Evolutionary conservation across 1,140 invertebrate genomes (phyloP), one percentile per base, ranked within the genome.

Genomic region (Caerostris darwini): DNA sequence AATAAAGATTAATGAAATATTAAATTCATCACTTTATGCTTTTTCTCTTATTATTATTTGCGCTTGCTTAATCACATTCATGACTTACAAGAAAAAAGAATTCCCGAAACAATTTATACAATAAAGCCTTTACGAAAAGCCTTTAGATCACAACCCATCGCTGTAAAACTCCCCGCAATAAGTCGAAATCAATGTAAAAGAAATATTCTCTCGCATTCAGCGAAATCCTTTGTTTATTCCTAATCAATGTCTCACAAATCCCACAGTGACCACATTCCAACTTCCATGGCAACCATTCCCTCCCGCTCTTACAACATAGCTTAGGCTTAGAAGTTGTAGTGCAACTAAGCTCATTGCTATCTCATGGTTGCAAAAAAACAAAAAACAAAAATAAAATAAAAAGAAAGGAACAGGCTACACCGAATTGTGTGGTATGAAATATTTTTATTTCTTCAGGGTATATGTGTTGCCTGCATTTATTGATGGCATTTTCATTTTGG

Each of bases 211-310:
- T 77, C 6, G 69, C 50, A 34, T 77, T 77, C 34, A 50, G 50
- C 69, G 50, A 53, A 77, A 77, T 77, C 69, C 69, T 77, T 77
- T 77, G 69, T 77, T 77, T 77, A 77, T 77, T 77, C 69, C 69
- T 77, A 77, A 77, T 77, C 69, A 77, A 77, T 77, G 69, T 77
- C 69, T 77, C 69, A 77, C 69, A 77, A 77, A 77, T 34, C 69
- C 69, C 69, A 77, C 69, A 77, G 69, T 77, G 69, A 77, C 69
- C 69, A 34, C 69, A 77, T 77, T 77, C 69, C 69, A 77, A 77
- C 69, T 34, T 10, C 69, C 69, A 77, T 77, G 50, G 69, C 69
- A 77, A 77, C 69, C 69, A 8, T 53, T 34, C 19, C 19, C 34
- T 69, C 19, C 19, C 50, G 10, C 69, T 77, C n/a, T n/a, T n/a